Conservation (phyloP, 2,113 vertebrate species). For the Athene noctua region DNA sequence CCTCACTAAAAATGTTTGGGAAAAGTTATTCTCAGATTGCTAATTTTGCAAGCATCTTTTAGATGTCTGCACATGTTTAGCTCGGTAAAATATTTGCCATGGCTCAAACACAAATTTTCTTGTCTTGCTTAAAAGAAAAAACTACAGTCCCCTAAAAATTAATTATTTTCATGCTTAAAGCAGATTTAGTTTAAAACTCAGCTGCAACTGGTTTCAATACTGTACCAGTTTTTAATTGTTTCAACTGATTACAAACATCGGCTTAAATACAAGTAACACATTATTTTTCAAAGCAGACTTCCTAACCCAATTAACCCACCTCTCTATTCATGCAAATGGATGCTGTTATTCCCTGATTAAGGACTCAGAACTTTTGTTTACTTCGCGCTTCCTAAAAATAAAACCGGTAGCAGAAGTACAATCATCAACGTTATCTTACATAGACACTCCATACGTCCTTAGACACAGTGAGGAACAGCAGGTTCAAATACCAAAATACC, state of each 20-base stretch:
- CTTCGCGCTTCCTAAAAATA: background rate
- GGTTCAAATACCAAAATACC: background rate
- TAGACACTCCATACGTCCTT: background rate
- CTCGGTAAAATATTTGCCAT: background rate
- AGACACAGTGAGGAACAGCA: background rate
- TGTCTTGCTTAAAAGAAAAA: background rate
- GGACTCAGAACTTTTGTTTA: background rate
- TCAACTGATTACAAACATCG: fast-evolving
- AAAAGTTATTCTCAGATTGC: background rate
- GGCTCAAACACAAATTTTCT: background rate
- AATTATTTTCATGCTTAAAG: background rate
- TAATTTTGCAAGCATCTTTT: fast-evolving
- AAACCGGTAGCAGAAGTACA: background rate
- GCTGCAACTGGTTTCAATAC: background rate
- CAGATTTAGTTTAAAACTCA: background rate
- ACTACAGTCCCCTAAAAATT: background rate
- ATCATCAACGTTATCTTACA: background rate
- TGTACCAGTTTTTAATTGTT: background rate
- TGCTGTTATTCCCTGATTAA: background rate
- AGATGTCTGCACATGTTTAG: background rate
- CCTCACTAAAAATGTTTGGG: fast-evolving
- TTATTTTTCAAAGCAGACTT: background rate
- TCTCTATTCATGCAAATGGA: background rate
- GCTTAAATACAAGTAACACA: background rate
- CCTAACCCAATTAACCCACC: background rate